Percentiles rank a stretch among this genome's conserved stretches.
Evolutionary conservation across 1,140 invertebrate species (phyloP).

Genomic region (Galendromus occidentalis): DNA sequence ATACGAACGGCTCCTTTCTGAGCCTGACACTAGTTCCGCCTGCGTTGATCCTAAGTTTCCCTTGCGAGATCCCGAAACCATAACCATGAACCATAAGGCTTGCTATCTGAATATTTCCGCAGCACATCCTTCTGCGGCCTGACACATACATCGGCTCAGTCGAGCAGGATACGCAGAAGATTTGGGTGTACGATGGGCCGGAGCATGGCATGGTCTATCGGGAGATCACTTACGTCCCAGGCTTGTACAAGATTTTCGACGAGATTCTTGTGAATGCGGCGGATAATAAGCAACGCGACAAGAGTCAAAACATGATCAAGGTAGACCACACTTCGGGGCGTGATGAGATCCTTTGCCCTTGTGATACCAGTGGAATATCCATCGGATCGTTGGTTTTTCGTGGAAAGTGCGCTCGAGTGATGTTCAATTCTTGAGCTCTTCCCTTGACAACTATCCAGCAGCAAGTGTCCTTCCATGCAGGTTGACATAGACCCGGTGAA

Average conservation of each 20-base stretch:
- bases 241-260: slow-evolving; percentile 98
- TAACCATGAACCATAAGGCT: no score
- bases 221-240: slow-evolving; percentile 85
- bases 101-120: slow-evolving; percentile 29
- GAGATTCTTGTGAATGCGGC: slow-evolving; percentile 99
- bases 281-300: slow-evolving; percentile 94
- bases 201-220: slow-evolving; percentile 57
- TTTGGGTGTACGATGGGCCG: slow-evolving; percentile 81
- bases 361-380: no score
- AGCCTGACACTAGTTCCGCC: no score
- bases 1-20: no score
- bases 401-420: no score
- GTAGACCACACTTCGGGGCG: no score
- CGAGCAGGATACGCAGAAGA: slow-evolving; percentile 53
- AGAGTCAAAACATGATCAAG: slow-evolving; percentile 83
- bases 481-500: slow-evolving; percentile 75
- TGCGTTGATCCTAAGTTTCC: no score
- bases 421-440: no score
- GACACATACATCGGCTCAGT: slow-evolving; percentile 97
- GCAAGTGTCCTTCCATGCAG: not conserved
- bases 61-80: no score
- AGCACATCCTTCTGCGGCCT: slow-evolving; percentile 92
- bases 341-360: no score
- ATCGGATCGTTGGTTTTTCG: no score
- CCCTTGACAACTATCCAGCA: no score